Conservation (phyloP, 37 sponge, comb jelly and placozoan species). For the Theonella swinhoei region DNA sequence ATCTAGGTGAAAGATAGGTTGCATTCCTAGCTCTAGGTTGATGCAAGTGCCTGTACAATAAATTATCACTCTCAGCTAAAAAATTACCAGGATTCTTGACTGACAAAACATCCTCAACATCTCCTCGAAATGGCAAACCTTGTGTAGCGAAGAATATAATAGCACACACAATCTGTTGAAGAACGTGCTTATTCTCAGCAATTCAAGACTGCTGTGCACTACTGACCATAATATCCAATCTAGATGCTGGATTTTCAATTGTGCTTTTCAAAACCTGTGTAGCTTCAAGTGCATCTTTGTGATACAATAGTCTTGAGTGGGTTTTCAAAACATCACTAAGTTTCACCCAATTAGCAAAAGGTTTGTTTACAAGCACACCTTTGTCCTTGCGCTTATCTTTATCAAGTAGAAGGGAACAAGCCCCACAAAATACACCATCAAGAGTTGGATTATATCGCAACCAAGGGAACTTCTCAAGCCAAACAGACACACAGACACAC, state of each 20-base stretch:
- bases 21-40: slow-evolving; percentile 51
- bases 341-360: slow-evolving; percentile 69
- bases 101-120: slow-evolving; percentile 28
- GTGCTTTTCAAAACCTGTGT: slow-evolving; percentile 55
- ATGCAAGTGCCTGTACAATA: slow-evolving; percentile 26
- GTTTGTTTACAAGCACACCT: slow-evolving; percentile 59
- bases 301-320: slow-evolving; percentile 48
- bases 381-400: slow-evolving; percentile 33
- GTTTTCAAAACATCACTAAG: slow-evolving; percentile 40
- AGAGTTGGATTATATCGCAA: slow-evolving; percentile 49
- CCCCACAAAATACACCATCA: slow-evolving; percentile 69
- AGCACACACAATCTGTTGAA: slow-evolving; percentile 52
- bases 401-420: slow-evolving; percentile 41
- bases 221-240: slow-evolving; percentile 46
- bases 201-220: slow-evolving; percentile 37
- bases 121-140: slow-evolving; percentile 50
- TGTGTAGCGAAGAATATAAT: slow-evolving; percentile 58
- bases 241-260: slow-evolving; percentile 60
- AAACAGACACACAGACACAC: too few relatives aligned
- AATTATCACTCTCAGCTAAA: slow-evolving; percentile 36
- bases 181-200: slow-evolving; percentile 55
- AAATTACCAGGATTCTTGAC: slow-evolving; percentile 61
- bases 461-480: slow-evolving; percentile 66
- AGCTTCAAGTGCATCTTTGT: slow-evolving; percentile 43
- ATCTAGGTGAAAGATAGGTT: slow-evolving; percentile 57